Evolutionary conservation across 2,888 invertebrate genomes (phyloP).

Genomic region (Xestobium rufovillosum): DNA sequence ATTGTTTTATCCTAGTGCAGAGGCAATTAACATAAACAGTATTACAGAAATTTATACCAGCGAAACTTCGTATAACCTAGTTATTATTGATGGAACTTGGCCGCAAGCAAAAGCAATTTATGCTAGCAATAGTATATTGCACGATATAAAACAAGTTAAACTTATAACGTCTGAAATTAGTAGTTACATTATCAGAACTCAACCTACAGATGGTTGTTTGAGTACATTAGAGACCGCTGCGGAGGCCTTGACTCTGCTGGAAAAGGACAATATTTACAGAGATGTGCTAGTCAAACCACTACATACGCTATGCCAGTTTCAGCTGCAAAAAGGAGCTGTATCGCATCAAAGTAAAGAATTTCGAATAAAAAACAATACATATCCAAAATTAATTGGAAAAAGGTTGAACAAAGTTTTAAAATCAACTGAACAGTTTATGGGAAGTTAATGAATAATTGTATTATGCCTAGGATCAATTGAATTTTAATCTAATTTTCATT

Average conservation of each 20-base stretch:
- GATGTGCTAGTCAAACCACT: constrained; percentile 68
- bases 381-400: constrained; percentile 74
- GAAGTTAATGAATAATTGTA: not conserved
- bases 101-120: constrained; percentile 91
- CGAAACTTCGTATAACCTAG: constrained; percentile 56
- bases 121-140: constrained; percentile 69
- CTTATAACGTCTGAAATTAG: constrained; percentile 64
- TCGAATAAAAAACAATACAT: constrained; percentile 68
- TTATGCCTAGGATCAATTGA: too few species aligned
- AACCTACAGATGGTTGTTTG: constrained; percentile 84
- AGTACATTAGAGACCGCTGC: constrained; percentile 87
- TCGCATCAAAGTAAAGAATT: constrained; percentile 90
- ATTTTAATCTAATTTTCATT: too few species aligned
- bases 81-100: constrained; percentile 93
- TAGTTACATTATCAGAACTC: constrained; percentile 87
- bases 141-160: constrained; percentile 72
- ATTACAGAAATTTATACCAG: constrained; percentile 42
- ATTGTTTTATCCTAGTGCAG: constrained; percentile 72
- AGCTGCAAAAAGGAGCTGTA: constrained; percentile 85
- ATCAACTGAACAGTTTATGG: constrained; percentile 33
- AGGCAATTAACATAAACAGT: constrained; percentile 60
- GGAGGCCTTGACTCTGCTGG: constrained; percentile 68
- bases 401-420: constrained; percentile 56
- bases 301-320: constrained; percentile 76
- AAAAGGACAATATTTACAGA: constrained; percentile 58